These are phyloP conservation scores for Sarcophaga bullata DNA, from an alignment of 1,140 invertebrate species.

Conservation along the genomic window DNA sequence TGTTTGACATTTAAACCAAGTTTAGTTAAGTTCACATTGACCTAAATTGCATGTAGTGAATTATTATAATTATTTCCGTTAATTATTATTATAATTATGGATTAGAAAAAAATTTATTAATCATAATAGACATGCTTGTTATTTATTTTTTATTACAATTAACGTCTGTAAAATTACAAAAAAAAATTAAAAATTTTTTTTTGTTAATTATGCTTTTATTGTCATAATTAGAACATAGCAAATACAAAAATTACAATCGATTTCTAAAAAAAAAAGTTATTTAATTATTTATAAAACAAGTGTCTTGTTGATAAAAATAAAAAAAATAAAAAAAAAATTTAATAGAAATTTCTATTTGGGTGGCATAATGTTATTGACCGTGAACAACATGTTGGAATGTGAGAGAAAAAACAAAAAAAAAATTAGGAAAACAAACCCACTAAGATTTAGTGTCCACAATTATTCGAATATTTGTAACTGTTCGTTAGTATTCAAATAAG, in stretches of 20 bases:
- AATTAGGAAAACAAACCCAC: not conserved
- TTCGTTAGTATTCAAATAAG: not conserved
- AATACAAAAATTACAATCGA: not conserved
- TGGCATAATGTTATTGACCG: not conserved
- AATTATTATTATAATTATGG: no score
- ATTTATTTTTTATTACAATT: no score
- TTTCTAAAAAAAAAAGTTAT: not conserved
- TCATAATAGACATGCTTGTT: no score
- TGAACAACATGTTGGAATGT: not conserved
- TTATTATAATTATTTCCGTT: no score
- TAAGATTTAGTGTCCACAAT: not conserved
- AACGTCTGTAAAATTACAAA: no score
- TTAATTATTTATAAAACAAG: no score
- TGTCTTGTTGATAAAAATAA: not conserved
- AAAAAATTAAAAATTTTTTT: no score
- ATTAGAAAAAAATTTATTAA: no score
- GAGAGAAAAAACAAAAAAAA: not conserved
- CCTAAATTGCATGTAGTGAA: no score
- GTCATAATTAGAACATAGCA: not conserved
- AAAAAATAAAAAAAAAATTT: not conserved
- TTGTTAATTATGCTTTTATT: not conserved
- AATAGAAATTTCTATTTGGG: not conserved
- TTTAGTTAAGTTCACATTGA: no score
- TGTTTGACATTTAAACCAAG: no score
- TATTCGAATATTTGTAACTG: not conserved